These are phyloP conservation scores for Thalassophryne amazonica DNA, from an alignment of 2,797 vertebrate species.

Conservation along the genomic window DNA sequence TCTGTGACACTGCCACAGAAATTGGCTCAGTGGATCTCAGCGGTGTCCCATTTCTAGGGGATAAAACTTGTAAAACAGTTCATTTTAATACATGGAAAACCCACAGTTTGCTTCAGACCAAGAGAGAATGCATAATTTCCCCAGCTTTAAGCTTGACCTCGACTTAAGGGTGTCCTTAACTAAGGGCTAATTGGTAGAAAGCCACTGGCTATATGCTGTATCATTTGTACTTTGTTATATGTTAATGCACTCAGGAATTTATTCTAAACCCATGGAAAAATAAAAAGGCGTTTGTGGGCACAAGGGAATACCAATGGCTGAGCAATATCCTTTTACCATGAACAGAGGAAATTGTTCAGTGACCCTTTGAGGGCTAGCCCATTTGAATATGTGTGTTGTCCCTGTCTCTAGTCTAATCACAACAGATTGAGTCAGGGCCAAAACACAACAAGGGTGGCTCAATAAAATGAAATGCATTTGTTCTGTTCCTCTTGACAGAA, in stretches of 20 bases:
- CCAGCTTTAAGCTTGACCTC: constrained; percentile 63
- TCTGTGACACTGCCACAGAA: constrained; percentile 47
- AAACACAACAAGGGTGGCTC: constrained; percentile 55
- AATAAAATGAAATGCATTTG: constrained; percentile 56
- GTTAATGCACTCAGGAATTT: constrained; percentile 68
- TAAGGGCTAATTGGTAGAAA: constrained; percentile 64
- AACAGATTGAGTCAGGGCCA: constrained; percentile 61
- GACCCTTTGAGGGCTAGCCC: constrained; percentile 60
- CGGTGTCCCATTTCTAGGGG: constrained; percentile 56
- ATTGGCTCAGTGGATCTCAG: constrained; percentile 54
- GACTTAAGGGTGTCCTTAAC: constrained; percentile 66
- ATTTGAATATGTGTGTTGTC: constrained; percentile 66
- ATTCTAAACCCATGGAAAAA: constrained; percentile 54
- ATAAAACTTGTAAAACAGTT: constrained; percentile 66
- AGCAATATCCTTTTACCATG: constrained; percentile 62
- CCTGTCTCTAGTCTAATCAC: constrained; percentile 54
- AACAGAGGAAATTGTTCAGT: constrained; percentile 67
- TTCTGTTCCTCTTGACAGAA: constrained; percentile 44
- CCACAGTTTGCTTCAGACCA: constrained; percentile 39
- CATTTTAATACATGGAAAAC: constrained; percentile 66
- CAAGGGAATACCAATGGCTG: constrained; percentile 56
- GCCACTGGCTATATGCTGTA: constrained; percentile 50
- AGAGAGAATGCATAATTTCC: constrained; percentile 62
- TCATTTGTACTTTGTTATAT: constrained; percentile 70
- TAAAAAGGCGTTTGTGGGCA: constrained; percentile 24